phyloP scores from a whole-genome alignment of 2,888 invertebrate species.

The Synergus gifuensis region DNA sequence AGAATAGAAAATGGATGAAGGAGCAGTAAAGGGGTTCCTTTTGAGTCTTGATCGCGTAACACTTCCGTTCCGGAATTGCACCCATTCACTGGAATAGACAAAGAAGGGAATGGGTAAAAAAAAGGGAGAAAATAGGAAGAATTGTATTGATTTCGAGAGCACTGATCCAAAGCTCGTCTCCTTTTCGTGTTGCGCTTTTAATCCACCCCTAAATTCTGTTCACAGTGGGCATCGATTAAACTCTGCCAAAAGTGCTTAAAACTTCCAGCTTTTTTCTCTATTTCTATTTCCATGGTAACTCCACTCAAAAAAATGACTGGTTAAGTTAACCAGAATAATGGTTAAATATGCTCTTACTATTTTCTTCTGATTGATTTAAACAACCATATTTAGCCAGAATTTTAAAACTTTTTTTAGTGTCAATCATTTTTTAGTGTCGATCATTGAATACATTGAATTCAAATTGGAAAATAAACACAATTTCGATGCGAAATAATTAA shows the following conservation, averaged over 20 bases:
- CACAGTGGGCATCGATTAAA: background rate
- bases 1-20: slow-evolving; percentile 27
- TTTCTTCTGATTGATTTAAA: too few relatives aligned
- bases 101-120: slow-evolving; percentile 12
- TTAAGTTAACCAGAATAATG: too few relatives aligned
- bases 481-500: too few relatives aligned
- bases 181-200: slow-evolving; percentile 21
- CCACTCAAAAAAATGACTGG: too few relatives aligned
- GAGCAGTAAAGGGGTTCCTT: slow-evolving; percentile 20
- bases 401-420: too few relatives aligned
- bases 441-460: too few relatives aligned
- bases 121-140: background rate
- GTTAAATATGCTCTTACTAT: too few relatives aligned
- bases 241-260: background rate
- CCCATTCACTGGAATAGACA: slow-evolving; percentile 27
- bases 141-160: slow-evolving; percentile 8
- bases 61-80: slow-evolving; percentile 23
- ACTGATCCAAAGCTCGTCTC: background rate
- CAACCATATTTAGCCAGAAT: too few relatives aligned
- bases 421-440: too few relatives aligned
- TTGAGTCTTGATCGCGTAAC: slow-evolving; percentile 28
- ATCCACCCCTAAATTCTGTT: slow-evolving; percentile 1
- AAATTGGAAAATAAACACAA: background rate
- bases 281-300: background rate
- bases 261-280: background rate